These are phyloP conservation scores for Esperia sulphurella DNA, from an alignment of 2,888 invertebrate genomes.

Conservation along the genomic window DNA sequence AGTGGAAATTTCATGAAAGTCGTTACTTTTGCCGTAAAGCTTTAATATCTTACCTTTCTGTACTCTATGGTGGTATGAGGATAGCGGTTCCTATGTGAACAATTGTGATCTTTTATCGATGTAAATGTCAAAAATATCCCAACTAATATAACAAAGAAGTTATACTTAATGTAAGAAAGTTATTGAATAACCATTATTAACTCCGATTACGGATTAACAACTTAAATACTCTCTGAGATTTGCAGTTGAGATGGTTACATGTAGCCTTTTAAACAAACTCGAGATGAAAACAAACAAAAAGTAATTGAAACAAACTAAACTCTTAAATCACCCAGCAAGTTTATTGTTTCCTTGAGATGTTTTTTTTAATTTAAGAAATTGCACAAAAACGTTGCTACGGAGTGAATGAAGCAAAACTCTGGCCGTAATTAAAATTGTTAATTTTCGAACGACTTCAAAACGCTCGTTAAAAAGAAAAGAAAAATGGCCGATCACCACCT, in stretches of 20 bases:
- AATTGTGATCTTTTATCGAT: too few species aligned
- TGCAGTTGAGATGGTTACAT: too few species aligned
- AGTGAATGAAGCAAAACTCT: constrained; percentile 8
- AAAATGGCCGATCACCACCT: constrained; percentile 12
- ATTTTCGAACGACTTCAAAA: constrained; percentile 11
- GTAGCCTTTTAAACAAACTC: too few species aligned
- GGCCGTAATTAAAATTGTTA: constrained; percentile 18
- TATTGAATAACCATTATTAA: too few species aligned
- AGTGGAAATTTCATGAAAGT: constrained; percentile 12
- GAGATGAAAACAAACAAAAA: too few species aligned
- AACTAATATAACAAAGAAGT: too few species aligned
- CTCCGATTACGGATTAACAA: too few species aligned
- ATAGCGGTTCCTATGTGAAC: too few species aligned
- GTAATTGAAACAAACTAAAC: neutral
- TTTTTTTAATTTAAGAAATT: constrained; percentile 34
- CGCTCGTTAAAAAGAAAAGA: constrained; percentile 13
- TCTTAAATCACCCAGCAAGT: constrained; percentile 3
- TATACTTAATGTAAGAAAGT: too few species aligned
- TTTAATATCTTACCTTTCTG: too few species aligned
- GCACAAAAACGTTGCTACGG: constrained; percentile 27
- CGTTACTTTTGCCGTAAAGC: neutral
- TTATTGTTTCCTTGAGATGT: constrained; percentile 7
- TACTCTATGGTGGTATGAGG: neutral
- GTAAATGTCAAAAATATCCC: too few species aligned
- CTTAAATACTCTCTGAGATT: too few species aligned